phyloP scores from a whole-genome alignment of 2,888 invertebrate species.

The Chironomus tentans region DNA sequence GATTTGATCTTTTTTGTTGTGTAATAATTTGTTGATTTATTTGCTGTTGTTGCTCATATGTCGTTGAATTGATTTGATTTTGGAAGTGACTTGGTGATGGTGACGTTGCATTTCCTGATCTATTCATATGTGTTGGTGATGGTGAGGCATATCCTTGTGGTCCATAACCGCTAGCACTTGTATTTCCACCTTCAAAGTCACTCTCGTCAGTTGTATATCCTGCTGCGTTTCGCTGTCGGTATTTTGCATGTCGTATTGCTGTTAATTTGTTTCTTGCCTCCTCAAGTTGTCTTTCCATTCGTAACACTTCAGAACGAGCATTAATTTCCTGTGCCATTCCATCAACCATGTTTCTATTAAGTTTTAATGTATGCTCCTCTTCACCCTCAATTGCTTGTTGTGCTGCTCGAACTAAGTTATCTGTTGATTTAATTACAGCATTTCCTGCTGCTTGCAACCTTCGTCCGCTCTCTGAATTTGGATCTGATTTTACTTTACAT shows the following conservation, averaged over 20 bases:
- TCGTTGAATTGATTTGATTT: slow-evolving; percentile 21
- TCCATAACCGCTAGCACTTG: slow-evolving; percentile 11
- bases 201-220: slow-evolving; percentile 48
- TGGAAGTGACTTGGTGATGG: slow-evolving; percentile 37
- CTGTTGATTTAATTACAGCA: slow-evolving; percentile 94
- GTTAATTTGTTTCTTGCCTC: slow-evolving; percentile 85
- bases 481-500: slow-evolving; percentile 98
- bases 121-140: slow-evolving; percentile 27
- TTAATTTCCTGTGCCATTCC: slow-evolving; percentile 95
- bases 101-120: slow-evolving; percentile 35
- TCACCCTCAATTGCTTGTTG: slow-evolving; percentile 85
- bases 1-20: slow-evolving; percentile 21
- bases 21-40: neutral
- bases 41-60: slow-evolving; percentile 25
- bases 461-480: slow-evolving; percentile 86
- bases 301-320: slow-evolving; percentile 79
- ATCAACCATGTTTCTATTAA: slow-evolving; percentile 90
- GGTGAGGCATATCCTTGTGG: slow-evolving; percentile 36
- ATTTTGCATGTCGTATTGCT: slow-evolving; percentile 87
- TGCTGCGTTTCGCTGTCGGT: slow-evolving; percentile 58
- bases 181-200: slow-evolving; percentile 45
- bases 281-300: slow-evolving; percentile 88
- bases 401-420: slow-evolving; percentile 91
- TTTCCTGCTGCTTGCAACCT: slow-evolving; percentile 89
- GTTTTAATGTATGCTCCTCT: slow-evolving; percentile 81